A percentile compares a stretch with the other conserved stretches of the same genome.
phyloP scores from a whole-genome alignment of 2,888 invertebrate genomes.

The Phyllotreta cruciferae region DNA sequence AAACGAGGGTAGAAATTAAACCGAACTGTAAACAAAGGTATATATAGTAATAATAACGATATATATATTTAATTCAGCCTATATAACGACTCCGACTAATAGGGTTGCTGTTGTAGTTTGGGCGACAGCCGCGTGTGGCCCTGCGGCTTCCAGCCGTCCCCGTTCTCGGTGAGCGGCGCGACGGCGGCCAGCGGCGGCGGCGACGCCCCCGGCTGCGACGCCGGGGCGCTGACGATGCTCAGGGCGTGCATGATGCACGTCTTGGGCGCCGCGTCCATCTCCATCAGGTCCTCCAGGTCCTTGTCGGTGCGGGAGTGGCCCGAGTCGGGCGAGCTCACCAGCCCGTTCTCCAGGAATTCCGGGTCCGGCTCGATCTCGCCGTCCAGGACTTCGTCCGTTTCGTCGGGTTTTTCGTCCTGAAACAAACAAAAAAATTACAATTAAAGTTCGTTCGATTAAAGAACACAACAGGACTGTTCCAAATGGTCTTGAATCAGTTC shows the following conservation, averaged over 20 bases:
- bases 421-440: constrained; percentile 42
- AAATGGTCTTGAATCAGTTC: too few species aligned
- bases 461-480: too few species aligned
- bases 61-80: constrained; percentile 42
- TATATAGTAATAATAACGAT: constrained; percentile 26
- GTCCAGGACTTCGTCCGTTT: constrained; percentile 39
- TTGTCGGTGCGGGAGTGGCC: constrained; percentile 64
- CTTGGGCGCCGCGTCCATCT: constrained; percentile 61
- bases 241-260: constrained; percentile 65
- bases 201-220: constrained; percentile 53
- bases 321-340: constrained; percentile 63
- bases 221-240: constrained; percentile 62
- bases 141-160: constrained; percentile 57
- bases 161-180: constrained; percentile 55
- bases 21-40: constrained; percentile 30
- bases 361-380: constrained; percentile 57
- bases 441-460: too few species aligned
- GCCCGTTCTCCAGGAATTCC: constrained; percentile 62
- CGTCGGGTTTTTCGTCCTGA: constrained; percentile 54
- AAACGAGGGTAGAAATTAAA: constrained; percentile 27
- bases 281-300: constrained; percentile 64
- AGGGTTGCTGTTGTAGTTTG: constrained; percentile 55
- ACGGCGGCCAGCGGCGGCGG: constrained; percentile 57
- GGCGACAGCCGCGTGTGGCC: constrained; percentile 56
- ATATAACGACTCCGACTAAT: constrained; percentile 47